Evolutionary conservation across 2,888 invertebrate species (phyloP).

Genomic region (Dysmachus trigonus): DNA sequence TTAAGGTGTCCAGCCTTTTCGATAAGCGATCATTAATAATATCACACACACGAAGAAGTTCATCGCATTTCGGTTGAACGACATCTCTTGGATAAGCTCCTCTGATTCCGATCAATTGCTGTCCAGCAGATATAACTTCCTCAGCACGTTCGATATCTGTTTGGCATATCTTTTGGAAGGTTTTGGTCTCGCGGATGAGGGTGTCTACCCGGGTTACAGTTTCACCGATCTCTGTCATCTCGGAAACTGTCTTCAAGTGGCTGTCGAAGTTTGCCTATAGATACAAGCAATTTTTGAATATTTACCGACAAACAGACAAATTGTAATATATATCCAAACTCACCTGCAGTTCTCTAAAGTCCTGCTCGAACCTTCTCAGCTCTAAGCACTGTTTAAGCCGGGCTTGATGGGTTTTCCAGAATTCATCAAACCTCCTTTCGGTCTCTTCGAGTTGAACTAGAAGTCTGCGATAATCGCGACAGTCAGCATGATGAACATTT

Average conservation of each 20-base stretch:
- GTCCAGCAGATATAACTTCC: slow-evolving; percentile 80
- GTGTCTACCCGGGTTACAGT: slow-evolving; percentile 83
- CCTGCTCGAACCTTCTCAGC: slow-evolving; percentile 92
- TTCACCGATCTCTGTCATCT: slow-evolving; percentile 90
- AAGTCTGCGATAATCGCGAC: slow-evolving; percentile 72
- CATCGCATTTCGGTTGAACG: slow-evolving; percentile 94
- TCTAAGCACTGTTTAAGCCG: slow-evolving; percentile 90
- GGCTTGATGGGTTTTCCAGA: slow-evolving; percentile 92
- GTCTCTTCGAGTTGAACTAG: slow-evolving; percentile 94
- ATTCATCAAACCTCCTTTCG: slow-evolving; percentile 90
- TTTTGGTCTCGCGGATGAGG: slow-evolving; percentile 78
- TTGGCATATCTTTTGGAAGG: slow-evolving; percentile 81
- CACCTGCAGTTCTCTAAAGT: slow-evolving; percentile 90
- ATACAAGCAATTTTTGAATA: slow-evolving; percentile 39
- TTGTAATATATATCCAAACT: slow-evolving; percentile 46
- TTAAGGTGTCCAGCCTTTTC: slow-evolving; percentile 78
- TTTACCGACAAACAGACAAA: slow-evolving; percentile 46
- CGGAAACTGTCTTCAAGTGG: slow-evolving; percentile 80
- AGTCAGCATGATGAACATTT: slow-evolving; percentile 62
- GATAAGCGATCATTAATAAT: slow-evolving; percentile 79
- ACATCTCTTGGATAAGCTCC: slow-evolving; percentile 89
- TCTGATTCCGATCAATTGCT: slow-evolving; percentile 82
- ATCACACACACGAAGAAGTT: slow-evolving; percentile 86
- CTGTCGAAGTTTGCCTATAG: slow-evolving; percentile 77
- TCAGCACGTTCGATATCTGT: slow-evolving; percentile 85